Conservation (phyloP, 2,888 invertebrate species). For the Frankliniella intonsa region DNA sequence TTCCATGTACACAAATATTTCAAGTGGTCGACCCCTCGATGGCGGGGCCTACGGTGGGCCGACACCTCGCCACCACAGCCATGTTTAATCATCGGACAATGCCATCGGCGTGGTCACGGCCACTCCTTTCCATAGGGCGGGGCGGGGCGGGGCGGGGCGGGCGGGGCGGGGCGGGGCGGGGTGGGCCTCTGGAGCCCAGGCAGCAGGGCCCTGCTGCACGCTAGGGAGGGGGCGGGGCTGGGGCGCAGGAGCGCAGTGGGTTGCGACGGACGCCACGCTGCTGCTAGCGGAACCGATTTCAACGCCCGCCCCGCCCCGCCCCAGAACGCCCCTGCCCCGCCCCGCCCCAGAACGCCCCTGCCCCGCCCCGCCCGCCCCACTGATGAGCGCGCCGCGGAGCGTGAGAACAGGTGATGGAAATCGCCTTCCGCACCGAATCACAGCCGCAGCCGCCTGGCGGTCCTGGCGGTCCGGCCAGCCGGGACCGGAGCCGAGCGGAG, state of each 20-base stretch:
- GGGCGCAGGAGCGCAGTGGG: neutral
- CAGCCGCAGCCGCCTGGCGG: neutral
- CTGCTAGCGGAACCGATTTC: slow-evolving; percentile 2
- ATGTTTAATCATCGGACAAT: too few species aligned
- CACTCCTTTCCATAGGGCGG: too few species aligned
- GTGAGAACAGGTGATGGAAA: slow-evolving; percentile 24
- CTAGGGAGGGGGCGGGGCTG: too few species aligned
- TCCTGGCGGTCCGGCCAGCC: neutral
- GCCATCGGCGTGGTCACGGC: too few species aligned
- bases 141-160: too few species aligned
- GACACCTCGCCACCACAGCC: too few species aligned
- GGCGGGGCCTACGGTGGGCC: too few species aligned
- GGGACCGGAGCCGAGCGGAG: neutral
- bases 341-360: neutral
- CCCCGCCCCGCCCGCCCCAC: neutral
- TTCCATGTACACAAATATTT: too few species aligned
- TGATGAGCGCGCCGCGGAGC: slow-evolving; percentile 3
- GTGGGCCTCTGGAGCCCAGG: too few species aligned
- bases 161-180: too few species aligned
- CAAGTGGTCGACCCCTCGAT: too few species aligned
- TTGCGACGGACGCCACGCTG: neutral
- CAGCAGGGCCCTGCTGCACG: too few species aligned
- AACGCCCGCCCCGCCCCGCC: neutral
- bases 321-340: neutral
- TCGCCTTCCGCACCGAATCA: neutral